phyloP scores from a whole-genome alignment of 2,113 vertebrate genomes.

The Mesembrinibis cayennensis region DNA sequence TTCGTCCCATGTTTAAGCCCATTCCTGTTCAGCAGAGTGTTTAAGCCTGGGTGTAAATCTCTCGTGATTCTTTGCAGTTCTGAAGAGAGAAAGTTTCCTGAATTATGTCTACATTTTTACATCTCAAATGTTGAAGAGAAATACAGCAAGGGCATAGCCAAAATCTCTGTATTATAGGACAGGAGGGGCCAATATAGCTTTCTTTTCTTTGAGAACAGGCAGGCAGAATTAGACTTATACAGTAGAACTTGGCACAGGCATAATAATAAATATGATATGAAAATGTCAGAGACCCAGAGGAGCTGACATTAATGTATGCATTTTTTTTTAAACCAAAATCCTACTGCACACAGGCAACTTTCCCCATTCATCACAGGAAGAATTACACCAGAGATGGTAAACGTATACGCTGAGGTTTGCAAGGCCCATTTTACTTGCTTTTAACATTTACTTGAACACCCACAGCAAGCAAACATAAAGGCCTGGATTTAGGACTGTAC shows the following conservation, averaged over 20 bases:
- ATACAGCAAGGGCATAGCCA: conserved; percentile 9
- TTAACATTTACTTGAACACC: not conserved
- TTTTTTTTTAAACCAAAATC: conserved; percentile 39
- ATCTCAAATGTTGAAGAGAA: conserved; percentile 21
- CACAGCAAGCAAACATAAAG: not conserved
- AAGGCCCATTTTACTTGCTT: not conserved
- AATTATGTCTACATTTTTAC: conserved; percentile 20
- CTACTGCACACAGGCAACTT: not conserved
- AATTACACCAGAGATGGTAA: not conserved
- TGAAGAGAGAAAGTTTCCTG: not conserved
- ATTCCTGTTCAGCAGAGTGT: not conserved
- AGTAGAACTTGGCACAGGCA: conserved; percentile 36
- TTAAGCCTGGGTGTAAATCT: conserved; percentile 21
- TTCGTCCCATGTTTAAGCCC: not conserved
- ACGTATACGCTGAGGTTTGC: accelerated
- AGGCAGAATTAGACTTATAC: conserved; percentile 2
- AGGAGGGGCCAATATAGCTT: conserved; percentile 15
- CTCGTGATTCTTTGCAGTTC: not conserved
- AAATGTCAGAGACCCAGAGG: conserved; percentile 23
- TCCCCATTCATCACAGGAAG: not conserved
- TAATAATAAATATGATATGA: conserved; percentile 37
- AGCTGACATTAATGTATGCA: not conserved
- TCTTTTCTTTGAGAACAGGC: conserved; percentile 15
- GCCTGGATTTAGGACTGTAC: not conserved
- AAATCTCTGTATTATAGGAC: not conserved